Evolutionary conservation across 2,113 vertebrate genomes (phyloP).

Genomic region (Stercorarius parasiticus): DNA sequence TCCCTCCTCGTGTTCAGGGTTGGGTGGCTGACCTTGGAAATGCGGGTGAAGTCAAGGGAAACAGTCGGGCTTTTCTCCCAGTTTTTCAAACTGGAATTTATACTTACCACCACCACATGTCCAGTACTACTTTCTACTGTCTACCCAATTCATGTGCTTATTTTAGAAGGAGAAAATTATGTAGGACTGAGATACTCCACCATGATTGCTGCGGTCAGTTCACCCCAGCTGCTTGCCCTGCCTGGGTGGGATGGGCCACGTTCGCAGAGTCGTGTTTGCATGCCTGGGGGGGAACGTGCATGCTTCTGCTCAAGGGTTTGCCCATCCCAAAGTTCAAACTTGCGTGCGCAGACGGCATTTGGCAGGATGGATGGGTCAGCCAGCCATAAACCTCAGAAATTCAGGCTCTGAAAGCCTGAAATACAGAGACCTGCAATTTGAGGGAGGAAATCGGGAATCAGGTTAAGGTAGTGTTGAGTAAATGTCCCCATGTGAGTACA

Average conservation of each 20-base stretch:
- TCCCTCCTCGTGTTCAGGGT: neutral
- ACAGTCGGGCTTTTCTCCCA: neutral
- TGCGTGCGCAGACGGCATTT: neutral
- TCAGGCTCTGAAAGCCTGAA: neutral
- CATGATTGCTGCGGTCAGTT: neutral
- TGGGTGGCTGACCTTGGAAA: neutral
- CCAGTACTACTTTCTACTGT: neutral
- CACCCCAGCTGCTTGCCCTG: neutral
- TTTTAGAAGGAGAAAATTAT: neutral
- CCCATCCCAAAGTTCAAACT: neutral
- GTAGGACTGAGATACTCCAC: neutral
- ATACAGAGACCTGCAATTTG: neutral
- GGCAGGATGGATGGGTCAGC: neutral
- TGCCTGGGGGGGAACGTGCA: rapidly evolving
- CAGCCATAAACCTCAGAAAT: neutral
- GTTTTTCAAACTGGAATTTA: neutral
- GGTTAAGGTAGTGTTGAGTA: neutral
- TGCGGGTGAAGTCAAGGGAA: neutral
- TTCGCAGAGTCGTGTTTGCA: neutral
- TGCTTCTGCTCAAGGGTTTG: neutral
- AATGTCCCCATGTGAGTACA: neutral
- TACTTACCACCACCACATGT: neutral
- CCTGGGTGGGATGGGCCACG: neutral
- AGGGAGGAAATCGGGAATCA: neutral
- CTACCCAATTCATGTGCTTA: neutral